Conservation (phyloP, 2,113 vertebrate genomes). For the Nanger granti region DNA sequence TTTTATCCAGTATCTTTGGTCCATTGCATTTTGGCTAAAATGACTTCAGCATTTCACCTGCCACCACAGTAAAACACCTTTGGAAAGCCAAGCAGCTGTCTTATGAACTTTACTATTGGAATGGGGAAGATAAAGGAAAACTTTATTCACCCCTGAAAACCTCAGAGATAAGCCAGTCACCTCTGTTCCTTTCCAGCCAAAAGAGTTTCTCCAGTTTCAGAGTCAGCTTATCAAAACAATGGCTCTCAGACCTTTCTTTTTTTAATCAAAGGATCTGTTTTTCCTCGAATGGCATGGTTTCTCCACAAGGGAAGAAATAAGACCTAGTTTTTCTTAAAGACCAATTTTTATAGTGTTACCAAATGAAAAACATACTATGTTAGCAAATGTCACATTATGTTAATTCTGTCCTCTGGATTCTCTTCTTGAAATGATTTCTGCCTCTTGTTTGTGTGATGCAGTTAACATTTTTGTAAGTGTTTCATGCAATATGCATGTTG, state of each 20-base stretch:
- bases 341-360: not conserved
- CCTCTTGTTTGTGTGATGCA: not conserved
- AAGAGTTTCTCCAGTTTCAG: not conserved
- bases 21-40: not conserved
- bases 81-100: not conserved
- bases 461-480: not conserved
- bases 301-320: not conserved
- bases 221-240: not conserved
- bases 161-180: not conserved
- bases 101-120: not conserved
- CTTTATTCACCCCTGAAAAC: not conserved
- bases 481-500: not conserved
- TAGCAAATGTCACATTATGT: not conserved
- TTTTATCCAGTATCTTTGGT: not conserved
- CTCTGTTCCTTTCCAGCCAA: not conserved
- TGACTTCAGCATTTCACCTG: not conserved
- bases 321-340: not conserved
- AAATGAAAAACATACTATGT: not conserved
- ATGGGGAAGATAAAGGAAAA: not conserved
- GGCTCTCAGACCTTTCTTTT: not conserved
- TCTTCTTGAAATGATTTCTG: constrained; percentile 21
- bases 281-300: not conserved
- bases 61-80: not conserved
- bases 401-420: not conserved
- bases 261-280: not conserved